Percentiles rank a stretch among this genome's conserved stretches.
Evolutionary conservation across 2,797 vertebrate genomes (phyloP).

Genomic region (Eulemur rubriventer): DNA sequence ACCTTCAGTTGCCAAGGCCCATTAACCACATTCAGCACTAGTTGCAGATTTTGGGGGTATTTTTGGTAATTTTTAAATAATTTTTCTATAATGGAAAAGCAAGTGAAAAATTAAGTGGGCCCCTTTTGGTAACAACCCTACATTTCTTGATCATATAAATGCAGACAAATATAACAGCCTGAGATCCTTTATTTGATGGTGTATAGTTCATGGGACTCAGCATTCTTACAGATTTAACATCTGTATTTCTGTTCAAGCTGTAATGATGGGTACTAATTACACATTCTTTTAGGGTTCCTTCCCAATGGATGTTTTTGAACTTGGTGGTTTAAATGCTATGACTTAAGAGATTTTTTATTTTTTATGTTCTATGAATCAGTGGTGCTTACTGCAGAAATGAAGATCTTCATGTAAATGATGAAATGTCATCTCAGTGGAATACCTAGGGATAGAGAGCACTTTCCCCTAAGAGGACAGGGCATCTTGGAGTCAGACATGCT

Average conservation of each 20-base stretch:
- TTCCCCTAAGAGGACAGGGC: neutral
- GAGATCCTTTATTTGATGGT: constrained; percentile 12
- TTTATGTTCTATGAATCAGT: constrained; percentile 25
- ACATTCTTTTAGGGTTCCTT: neutral
- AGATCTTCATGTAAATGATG: neutral
- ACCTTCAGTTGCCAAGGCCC: constrained; percentile 82
- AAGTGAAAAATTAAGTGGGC: constrained; percentile 30
- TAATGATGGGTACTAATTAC: neutral
- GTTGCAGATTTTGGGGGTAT: constrained; percentile 41
- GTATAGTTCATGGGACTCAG: neutral
- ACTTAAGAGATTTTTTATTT: neutral
- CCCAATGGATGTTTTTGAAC: constrained; percentile 34
- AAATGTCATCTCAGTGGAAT: constrained; percentile 9
- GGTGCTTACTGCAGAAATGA: constrained; percentile 1
- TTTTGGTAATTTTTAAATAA: neutral
- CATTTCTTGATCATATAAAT: constrained; percentile 41
- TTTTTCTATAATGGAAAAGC: constrained; percentile 15
- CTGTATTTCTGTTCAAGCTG: neutral
- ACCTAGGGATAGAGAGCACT: neutral
- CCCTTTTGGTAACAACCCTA: constrained; percentile 9
- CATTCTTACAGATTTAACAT: neutral
- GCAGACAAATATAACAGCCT: neutral
- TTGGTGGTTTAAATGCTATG: neutral
- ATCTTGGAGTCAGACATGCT: too few species aligned
- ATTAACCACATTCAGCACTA: constrained; percentile 61